Evolutionary conservation across 2,113 vertebrate genomes (phyloP).

Genomic region (Centropus bengalensis): DNA sequence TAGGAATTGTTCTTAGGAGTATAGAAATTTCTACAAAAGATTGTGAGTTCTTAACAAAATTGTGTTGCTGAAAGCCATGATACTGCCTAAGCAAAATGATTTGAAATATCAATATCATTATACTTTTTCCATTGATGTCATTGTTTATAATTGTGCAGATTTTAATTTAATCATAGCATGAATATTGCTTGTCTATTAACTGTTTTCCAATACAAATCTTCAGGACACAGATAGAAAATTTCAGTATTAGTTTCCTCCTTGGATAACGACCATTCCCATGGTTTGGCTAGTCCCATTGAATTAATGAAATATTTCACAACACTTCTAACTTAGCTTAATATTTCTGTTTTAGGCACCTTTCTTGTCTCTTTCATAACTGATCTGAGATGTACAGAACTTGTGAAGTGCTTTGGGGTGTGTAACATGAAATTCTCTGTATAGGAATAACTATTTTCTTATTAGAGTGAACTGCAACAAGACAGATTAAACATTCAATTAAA

Average conservation of each 20-base stretch:
- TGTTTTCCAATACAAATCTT: neutral
- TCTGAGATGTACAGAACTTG: neutral
- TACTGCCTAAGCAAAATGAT: neutral
- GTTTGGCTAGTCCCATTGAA: neutral
- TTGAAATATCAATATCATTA: neutral
- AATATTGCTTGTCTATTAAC: neutral
- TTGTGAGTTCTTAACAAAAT: neutral
- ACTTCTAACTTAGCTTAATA: neutral
- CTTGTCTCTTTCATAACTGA: conserved; percentile 22
- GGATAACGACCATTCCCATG: neutral
- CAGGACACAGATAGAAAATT: neutral
- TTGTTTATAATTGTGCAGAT: neutral
- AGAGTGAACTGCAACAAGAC: conserved; percentile 11
- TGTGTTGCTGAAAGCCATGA: neutral
- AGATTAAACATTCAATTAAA: conserved; percentile 71
- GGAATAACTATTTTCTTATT: conserved; percentile 46
- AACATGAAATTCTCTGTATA: conserved; percentile 31
- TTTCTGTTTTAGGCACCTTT: neutral
- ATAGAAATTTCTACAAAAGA: neutral
- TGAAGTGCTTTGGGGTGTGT: conserved; percentile 12
- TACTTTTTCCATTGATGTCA: neutral
- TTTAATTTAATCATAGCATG: neutral
- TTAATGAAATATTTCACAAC: neutral
- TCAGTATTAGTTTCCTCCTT: neutral
- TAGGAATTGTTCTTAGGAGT: neutral